Evolutionary conservation across 2,113 vertebrate species (phyloP).

Genomic region (Vireo altiloquus): DNA sequence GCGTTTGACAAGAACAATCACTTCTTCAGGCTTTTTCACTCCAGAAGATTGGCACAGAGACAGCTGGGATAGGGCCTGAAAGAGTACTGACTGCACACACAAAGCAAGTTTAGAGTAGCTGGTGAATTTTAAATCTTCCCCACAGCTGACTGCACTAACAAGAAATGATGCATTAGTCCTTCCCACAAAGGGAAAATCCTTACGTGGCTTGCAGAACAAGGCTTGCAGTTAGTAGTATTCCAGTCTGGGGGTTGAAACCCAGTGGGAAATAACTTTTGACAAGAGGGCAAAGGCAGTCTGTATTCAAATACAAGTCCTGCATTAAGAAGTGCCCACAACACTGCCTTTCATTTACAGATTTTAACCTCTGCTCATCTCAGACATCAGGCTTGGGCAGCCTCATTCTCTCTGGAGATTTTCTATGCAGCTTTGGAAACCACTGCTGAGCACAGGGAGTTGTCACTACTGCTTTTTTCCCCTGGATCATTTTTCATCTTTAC

Average conservation of each 20-base stretch:
- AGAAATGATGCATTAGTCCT: not conserved
- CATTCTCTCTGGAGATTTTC: not conserved
- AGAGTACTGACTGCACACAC: not conserved
- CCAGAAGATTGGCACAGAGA: not conserved
- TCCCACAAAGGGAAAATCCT: not conserved
- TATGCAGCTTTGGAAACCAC: not conserved
- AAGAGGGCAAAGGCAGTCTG: not conserved
- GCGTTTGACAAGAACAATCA: not conserved
- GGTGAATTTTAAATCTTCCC: not conserved
- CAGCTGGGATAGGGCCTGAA: not conserved
- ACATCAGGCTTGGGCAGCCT: not conserved
- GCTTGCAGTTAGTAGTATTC: not conserved
- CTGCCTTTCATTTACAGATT: not conserved
- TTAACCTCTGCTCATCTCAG: not conserved
- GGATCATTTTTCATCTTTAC: not conserved
- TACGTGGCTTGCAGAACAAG: accelerated
- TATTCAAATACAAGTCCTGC: not conserved
- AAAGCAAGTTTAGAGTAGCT: not conserved
- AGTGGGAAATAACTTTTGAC: not conserved
- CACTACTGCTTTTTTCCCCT: not conserved
- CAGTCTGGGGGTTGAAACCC: not conserved
- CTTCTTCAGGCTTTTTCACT: not conserved
- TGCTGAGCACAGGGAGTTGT: not conserved
- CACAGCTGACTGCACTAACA: not conserved
- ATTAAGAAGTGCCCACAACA: not conserved